Evolutionary conservation across 2,113 vertebrate species (phyloP).

Genomic region (Mus pahari): DNA sequence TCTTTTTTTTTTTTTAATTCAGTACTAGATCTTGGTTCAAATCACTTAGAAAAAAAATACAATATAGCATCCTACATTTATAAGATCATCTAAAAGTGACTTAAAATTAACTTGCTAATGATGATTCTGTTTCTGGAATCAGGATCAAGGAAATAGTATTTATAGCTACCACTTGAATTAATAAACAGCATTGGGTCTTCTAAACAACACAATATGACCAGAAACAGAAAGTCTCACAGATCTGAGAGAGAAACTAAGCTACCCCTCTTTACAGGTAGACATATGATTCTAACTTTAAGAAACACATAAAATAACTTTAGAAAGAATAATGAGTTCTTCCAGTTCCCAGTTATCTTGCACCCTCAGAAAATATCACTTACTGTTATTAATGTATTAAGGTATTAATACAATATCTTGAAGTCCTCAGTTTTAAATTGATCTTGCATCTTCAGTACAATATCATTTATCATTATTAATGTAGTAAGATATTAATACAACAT

Average conservation of each 20-base stretch:
- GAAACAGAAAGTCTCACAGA: not conserved
- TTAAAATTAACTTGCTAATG: not conserved
- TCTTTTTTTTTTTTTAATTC: not conserved
- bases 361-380: not conserved
- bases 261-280: not conserved
- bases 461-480: not conserved
- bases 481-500: too few species aligned
- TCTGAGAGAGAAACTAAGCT: not conserved
- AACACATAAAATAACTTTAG: not conserved
- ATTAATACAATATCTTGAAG: too few species aligned
- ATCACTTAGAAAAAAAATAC: not conserved
- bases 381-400: too few species aligned
- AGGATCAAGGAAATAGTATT: not conserved
- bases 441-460: too few species aligned
- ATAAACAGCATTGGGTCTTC: not conserved
- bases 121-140: not conserved
- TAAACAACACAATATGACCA: not conserved
- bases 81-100: not conserved
- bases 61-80: not conserved
- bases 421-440: too few species aligned
- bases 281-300: not conserved
- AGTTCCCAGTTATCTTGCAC: not conserved
- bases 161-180: not conserved
- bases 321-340: not conserved
- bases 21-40: not conserved